Base-by-base conservation (phyloP, 53 echinoderm and acorn worm genomes). In the Pentamera pediparva region DNA sequence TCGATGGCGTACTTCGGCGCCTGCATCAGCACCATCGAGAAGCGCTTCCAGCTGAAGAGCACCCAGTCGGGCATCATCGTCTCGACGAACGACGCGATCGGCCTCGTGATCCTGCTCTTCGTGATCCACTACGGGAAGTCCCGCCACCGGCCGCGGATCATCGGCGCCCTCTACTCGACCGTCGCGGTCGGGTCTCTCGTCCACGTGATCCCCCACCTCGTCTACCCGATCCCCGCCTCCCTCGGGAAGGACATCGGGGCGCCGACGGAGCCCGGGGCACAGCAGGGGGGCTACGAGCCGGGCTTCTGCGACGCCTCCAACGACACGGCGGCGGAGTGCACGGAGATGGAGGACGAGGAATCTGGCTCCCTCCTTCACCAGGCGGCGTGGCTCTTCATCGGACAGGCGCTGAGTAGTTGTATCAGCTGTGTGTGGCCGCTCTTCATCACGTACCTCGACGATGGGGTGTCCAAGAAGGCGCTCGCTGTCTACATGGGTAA, bases 121-220 rank as follows among this genome's bases (percentile, higher is more conserved):
- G 87, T 95, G 48, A 79, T 83, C 25, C 90, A 91, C 59, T 95
- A 75, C 80, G 95, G 90, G 18, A 84, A 87, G 59, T 91, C 87
- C 22, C 47, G 87, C 17, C 95, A 95, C 78, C 82, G 95, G 19
- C 95, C 95, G 0, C 61, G 90, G 7, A 73, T 90, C 62, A 88
- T 91, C 32, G 90, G 90, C 19, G 21, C 34, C 5, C 73, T 72
- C 13, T 32, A 51, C 27, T 27, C 53, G 8, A 53, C 36, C 3
- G 73, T 72, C 11, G 73, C 73, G 17, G 0, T 72, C 2, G 73
- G 73, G 7, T 53, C 52, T 2, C 35, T 72, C 2, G 37, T 53
- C 0, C 73, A 72, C 26, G 37, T 72, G 12, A 72, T 72, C n/a
- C 73, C 73, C 32, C 73, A 72, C 37, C 35, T 72, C 15, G 12